Evolutionary conservation across 2,113 vertebrate species (phyloP).

Genomic region (Macrotis lagotis): DNA sequence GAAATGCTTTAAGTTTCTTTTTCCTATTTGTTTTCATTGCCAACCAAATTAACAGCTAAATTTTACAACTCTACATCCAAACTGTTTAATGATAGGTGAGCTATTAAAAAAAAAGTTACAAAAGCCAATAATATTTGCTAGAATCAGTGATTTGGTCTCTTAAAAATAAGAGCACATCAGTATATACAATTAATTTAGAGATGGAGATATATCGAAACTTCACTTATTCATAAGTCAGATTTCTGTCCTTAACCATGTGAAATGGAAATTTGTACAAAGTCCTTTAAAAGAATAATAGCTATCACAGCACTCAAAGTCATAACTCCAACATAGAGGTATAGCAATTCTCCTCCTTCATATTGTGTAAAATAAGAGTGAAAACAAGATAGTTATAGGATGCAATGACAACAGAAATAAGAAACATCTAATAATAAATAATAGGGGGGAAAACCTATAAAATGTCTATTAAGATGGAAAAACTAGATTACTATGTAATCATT

Average conservation of each 20-base stretch:
- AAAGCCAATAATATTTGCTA: not conserved
- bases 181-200: not conserved
- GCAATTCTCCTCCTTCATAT: not conserved
- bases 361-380: not conserved
- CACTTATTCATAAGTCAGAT: conserved; percentile 7
- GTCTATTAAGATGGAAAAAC: conserved; percentile 11
- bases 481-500: not conserved
- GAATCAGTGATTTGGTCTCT: conserved; percentile 37
- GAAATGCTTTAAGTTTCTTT: conserved; percentile 35
- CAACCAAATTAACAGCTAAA: conserved; percentile 34
- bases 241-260: not conserved
- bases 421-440: conserved; percentile 38
- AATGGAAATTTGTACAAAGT: conserved; percentile 4
- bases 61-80: conserved; percentile 11
- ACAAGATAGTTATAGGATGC: not conserved
- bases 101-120: no score
- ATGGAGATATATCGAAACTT: not conserved
- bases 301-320: not conserved
- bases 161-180: not conserved
- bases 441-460: conserved; percentile 13
- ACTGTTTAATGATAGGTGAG: conserved; percentile 38
- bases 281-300: conserved; percentile 6
- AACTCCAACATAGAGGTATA: not conserved
- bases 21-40: conserved; percentile 3
- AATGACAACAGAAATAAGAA: conserved; percentile 3